Base-by-base conservation (phyloP, 1,140 invertebrate species). In the Drosophila orena region DNA sequence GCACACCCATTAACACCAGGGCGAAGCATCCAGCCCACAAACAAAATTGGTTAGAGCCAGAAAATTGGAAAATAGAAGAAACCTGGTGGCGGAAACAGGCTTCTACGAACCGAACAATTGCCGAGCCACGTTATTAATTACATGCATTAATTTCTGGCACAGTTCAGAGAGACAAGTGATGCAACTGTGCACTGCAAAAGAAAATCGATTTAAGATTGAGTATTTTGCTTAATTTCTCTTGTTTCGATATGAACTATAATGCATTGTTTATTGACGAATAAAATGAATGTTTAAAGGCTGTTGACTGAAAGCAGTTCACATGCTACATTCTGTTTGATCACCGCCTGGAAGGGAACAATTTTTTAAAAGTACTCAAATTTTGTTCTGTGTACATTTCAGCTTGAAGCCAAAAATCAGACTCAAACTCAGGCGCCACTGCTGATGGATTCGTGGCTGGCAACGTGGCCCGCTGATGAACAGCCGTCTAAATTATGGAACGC, bases 401-500 rank as follows among this genome's bases (percentile, higher is more conserved):
- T 52, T 35, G 66, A 42, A 65, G 27, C n/a, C 35, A 27, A 59
- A 53, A 57, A 40, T 50, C 66, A 70, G 62, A 47, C 66, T 56
- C 60, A 43, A 60, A 69, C 53, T 68, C 55, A 91, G 90, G 90
- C 90, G 90, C 90, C 90, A 91, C 84, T 91, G 85, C 84, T 91
- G 90, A 91, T 91, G 90, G 90, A 88, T 91, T 83, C 74, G 56
- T 79, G 81, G 73, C 77, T 79, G 65, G 35, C 54, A 57, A 40
- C 42, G 44, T 44, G 64, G 57, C 34, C 47, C 49, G 79, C 47
- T 89, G 85, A 89, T 88, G 84, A 89, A 89, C 79, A 84, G 85
- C 85, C 76, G 84, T 88, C 84, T 77, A 83, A 89, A 91, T 89
- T 84, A 85, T 90, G 90, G 77, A 76, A 88, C 79, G 80, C 78